These are phyloP conservation scores for Valencia hispanica DNA, from an alignment of 2,797 vertebrate genomes.

Conservation along the genomic window DNA sequence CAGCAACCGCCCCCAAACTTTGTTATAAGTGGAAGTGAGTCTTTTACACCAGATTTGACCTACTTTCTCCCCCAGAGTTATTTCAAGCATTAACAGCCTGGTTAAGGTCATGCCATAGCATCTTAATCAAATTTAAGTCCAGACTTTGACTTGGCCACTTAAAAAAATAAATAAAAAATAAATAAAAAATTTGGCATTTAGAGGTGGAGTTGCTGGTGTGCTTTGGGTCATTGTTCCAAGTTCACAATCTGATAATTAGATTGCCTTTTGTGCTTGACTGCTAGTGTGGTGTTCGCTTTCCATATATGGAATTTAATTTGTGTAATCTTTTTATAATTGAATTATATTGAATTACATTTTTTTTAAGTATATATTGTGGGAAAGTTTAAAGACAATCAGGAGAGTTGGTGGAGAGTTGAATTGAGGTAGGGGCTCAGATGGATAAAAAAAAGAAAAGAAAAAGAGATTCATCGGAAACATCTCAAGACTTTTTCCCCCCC, in stretches of 20 bases:
- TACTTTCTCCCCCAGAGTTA: no score
- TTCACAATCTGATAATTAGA: conserved; percentile 1
- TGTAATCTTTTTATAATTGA: conserved; percentile 2
- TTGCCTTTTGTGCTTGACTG: no score
- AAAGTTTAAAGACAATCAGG: conserved; percentile 41
- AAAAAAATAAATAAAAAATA: no score
- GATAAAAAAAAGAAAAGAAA: conserved; percentile 11
- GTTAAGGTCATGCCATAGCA: not conserved
- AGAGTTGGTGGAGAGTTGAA: conserved; percentile 22
- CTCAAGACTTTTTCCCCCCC: not conserved
- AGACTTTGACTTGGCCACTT: not conserved
- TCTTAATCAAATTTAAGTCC: not conserved
- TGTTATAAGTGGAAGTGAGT: not conserved
- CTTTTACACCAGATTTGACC: not conserved
- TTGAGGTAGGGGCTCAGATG: conserved; percentile 18
- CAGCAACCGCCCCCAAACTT: not conserved
- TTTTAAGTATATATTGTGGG: conserved; percentile 28
- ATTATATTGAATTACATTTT: conserved; percentile 44
- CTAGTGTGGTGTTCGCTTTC: not conserved
- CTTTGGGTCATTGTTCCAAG: not conserved
- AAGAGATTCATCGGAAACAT: conserved; percentile 16
- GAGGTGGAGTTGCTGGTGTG: not conserved
- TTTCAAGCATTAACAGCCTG: not conserved
- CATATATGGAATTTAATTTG: not conserved
- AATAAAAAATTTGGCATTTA: no score